phyloP scores from a whole-genome alignment of 2,797 vertebrate genomes.

The Cottoperca gobio region DNA sequence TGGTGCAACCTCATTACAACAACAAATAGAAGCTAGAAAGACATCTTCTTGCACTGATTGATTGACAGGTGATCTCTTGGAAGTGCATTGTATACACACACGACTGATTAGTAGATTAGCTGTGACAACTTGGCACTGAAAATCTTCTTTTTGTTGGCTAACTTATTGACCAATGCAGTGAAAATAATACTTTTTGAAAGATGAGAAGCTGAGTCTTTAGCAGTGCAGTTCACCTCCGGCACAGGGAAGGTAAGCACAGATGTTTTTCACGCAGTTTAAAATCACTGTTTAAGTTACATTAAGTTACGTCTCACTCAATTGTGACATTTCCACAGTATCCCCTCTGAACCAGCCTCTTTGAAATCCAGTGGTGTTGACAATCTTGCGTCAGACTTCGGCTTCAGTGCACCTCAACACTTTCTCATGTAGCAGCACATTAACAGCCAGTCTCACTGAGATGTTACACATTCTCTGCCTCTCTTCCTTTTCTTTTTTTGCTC shows the following conservation, averaged over 20 bases:
- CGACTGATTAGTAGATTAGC: conserved; percentile 4
- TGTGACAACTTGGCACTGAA: neutral
- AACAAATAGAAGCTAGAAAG: neutral
- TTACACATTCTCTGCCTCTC: conserved; percentile 33
- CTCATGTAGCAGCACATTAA: conserved; percentile 51
- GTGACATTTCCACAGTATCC: conserved; percentile 22
- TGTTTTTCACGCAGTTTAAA: too few relatives aligned
- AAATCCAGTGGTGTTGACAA: conserved; percentile 68
- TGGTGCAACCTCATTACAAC: neutral
- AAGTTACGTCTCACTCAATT: neutral
- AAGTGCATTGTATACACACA: conserved; percentile 5
- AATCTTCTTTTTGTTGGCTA: neutral
- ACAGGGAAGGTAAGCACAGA: neutral
- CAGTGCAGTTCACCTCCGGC: neutral
- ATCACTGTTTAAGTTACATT: too few relatives aligned
- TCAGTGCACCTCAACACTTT: conserved; percentile 43
- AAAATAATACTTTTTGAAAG: neutral
- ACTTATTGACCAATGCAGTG: neutral
- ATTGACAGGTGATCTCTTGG: conserved; percentile 38
- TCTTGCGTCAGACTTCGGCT: conserved; percentile 51
- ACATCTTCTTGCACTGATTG: neutral
- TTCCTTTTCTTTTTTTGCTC: conserved; percentile 18
- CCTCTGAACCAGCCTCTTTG: conserved; percentile 38
- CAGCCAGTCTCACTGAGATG: conserved; percentile 51
- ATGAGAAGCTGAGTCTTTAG: neutral